Evolutionary conservation across 2,113 vertebrate species (phyloP).

Genomic region (Damaliscus lunatus): DNA sequence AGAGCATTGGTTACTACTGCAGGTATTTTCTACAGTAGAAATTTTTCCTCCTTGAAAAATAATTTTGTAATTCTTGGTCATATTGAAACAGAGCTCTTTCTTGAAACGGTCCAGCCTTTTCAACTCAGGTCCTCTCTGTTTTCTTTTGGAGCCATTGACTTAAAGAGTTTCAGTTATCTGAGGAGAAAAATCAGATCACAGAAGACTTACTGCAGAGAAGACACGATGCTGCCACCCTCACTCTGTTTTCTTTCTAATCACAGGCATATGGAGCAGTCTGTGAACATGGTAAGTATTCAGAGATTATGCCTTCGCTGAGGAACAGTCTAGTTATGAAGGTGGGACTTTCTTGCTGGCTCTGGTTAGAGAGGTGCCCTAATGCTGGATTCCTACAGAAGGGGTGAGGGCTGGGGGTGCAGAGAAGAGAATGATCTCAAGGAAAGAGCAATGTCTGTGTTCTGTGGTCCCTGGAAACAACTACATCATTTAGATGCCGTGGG

Average conservation of each 20-base stretch:
- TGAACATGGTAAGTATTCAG: not conserved
- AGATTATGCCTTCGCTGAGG: not conserved
- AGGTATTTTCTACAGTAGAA: not conserved
- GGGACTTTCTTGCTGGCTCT: too few species aligned
- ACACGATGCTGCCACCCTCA: not conserved
- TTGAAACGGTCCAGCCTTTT: not conserved
- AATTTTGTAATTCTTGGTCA: not conserved
- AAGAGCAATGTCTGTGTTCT: too few species aligned
- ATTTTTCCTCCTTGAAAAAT: not conserved
- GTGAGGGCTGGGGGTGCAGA: too few species aligned
- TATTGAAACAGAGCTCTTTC: not conserved
- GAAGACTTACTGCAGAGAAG: not conserved
- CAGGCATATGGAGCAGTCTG: fast-evolving
- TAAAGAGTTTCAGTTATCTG: not conserved
- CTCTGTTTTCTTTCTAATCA: not conserved
- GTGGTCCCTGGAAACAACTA: too few species aligned
- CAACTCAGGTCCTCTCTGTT: not conserved
- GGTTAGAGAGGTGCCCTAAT: too few species aligned
- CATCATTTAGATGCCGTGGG: too few species aligned
- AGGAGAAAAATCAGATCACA: not conserved
- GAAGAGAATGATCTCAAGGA: too few species aligned
- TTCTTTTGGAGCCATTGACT: not conserved
- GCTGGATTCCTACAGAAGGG: too few species aligned
- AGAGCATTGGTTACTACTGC: not conserved
- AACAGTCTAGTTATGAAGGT: not conserved